phyloP scores from a whole-genome alignment of 2,888 invertebrate genomes.

The Macrophya annulata region DNA sequence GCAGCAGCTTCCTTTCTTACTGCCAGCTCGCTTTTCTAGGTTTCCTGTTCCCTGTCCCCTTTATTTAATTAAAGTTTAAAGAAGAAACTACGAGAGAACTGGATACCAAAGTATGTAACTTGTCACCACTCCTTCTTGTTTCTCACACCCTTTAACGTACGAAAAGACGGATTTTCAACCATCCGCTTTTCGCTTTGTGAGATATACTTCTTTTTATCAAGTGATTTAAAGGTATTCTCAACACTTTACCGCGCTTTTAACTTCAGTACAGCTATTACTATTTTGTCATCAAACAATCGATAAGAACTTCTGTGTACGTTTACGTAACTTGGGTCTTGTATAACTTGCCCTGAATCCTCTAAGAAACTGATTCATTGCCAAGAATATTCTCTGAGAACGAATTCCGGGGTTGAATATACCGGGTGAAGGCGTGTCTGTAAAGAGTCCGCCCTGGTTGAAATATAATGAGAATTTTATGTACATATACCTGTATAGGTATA shows the following conservation, averaged over 20 bases:
- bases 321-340: background rate
- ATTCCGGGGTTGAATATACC: conserved; percentile 4
- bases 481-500: background rate
- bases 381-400: background rate
- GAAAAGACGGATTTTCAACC: conserved; percentile 21
- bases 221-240: conserved; percentile 19
- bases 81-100: conserved; percentile 60
- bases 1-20: conserved; percentile 43
- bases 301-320: conserved; percentile 12
- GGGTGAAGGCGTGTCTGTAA: background rate
- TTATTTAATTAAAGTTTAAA: conserved; percentile 76
- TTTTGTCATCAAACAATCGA: conserved; percentile 13
- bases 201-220: conserved; percentile 21
- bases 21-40: conserved; percentile 32
- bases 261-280: background rate
- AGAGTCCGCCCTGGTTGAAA: conserved; percentile 33
- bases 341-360: background rate
- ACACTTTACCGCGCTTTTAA: conserved; percentile 24
- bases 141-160: conserved; percentile 12
- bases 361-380: conserved; percentile 20
- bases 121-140: conserved; percentile 66
- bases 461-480: conserved; percentile 50
- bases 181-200: conserved; percentile 3
- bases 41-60: conserved; percentile 59
- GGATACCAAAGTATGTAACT: conserved; percentile 72